Evolutionary conservation across 1,140 invertebrate species (phyloP).

Genomic region (Helicoverpa zea): DNA sequence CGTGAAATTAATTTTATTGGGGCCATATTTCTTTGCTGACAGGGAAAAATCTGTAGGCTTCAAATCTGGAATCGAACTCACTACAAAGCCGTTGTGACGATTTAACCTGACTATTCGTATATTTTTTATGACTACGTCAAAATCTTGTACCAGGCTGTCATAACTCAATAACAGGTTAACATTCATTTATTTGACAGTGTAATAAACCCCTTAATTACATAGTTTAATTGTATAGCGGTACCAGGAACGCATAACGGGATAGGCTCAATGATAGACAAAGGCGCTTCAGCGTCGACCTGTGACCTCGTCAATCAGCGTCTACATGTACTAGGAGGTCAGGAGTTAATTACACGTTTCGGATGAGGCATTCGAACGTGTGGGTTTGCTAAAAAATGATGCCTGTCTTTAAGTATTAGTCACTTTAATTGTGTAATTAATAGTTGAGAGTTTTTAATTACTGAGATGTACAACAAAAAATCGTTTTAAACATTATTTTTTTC

Average conservation of each 20-base stretch:
- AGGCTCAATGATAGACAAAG: constrained; percentile 60
- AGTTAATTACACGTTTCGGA: constrained; percentile 40
- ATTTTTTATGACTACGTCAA: not conserved
- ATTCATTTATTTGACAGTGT: constrained; percentile 33
- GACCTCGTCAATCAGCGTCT: constrained; percentile 57
- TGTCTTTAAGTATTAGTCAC: constrained; percentile 24
- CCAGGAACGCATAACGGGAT: constrained; percentile 55
- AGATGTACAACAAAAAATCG: not conserved
- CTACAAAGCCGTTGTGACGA: no score
- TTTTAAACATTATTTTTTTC: not conserved
- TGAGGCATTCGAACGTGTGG: constrained; percentile 11
- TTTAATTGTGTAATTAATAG: not conserved
- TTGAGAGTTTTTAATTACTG: not conserved
- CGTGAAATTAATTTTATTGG: not conserved
- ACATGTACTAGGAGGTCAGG: constrained; percentile 50
- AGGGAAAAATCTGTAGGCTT: not conserved
- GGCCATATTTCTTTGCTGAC: no score
- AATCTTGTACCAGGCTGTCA: constrained; percentile 23
- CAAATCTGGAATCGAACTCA: no score
- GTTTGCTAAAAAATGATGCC: constrained; percentile 14
- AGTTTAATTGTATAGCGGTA: constrained; percentile 62
- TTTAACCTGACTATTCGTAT: no score
- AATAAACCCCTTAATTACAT: constrained; percentile 60
- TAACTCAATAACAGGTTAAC: constrained; percentile 38
- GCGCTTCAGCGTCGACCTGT: constrained; percentile 55